phyloP scores from a whole-genome alignment of 2,888 invertebrate genomes.

The Venustoraphidia nigricollis region DNA sequence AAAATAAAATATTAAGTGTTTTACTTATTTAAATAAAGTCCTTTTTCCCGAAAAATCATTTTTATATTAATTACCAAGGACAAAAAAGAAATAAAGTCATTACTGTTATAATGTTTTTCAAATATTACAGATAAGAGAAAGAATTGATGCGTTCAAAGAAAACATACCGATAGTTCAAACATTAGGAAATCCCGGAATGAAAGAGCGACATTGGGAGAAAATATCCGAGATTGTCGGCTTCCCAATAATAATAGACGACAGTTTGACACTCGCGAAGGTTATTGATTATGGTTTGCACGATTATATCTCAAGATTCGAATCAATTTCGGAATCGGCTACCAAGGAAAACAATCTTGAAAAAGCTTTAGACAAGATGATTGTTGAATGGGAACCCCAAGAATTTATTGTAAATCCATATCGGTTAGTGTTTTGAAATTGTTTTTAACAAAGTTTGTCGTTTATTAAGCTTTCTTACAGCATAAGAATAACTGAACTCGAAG shows the following conservation, averaged over 20 bases:
- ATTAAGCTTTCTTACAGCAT: no score
- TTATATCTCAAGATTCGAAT: constrained; percentile 77
- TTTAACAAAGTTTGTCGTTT: no score
- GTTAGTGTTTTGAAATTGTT: constrained; percentile 21
- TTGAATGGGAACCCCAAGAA: constrained; percentile 74
- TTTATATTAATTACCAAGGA: no score
- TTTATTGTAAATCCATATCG: constrained; percentile 61
- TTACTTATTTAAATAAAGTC: no score
- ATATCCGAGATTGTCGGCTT: constrained; percentile 91
- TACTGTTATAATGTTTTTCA: neutral
- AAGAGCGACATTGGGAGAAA: constrained; percentile 83
- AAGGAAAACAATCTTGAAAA: constrained; percentile 90
- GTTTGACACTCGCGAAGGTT: constrained; percentile 68
- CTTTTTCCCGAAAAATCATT: no score
- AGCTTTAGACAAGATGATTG: constrained; percentile 75
- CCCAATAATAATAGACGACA: constrained; percentile 71
- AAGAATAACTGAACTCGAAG: no score
- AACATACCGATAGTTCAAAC: constrained; percentile 85
- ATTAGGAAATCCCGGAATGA: constrained; percentile 88
- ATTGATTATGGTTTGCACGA: constrained; percentile 82
- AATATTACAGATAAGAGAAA: constrained; percentile 30
- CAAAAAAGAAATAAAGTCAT: no score
- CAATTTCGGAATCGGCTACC: constrained; percentile 86
- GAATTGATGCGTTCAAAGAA: constrained; percentile 77
- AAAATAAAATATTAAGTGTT: no score